A percentile compares a stretch with the other conserved stretches of the same genome.
phyloP scores from a whole-genome alignment of 2,113 vertebrate species.

The Passer domesticus region DNA sequence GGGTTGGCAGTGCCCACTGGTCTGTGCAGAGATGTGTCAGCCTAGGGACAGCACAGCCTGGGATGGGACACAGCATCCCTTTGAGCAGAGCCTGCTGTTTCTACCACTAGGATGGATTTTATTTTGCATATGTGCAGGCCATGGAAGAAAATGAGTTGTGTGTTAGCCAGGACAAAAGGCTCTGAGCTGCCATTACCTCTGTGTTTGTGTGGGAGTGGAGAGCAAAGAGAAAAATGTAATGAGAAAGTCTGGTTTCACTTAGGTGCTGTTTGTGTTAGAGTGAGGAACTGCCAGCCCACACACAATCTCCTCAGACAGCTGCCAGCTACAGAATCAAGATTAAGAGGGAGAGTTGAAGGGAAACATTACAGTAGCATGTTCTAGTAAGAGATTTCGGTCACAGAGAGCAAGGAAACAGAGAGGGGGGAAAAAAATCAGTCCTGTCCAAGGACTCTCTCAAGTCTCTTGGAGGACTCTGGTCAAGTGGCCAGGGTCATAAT shows the following conservation, averaged over 20 bases:
- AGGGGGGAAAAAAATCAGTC: not conserved
- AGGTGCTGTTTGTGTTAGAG: slow-evolving; percentile 15
- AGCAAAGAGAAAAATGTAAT: slow-evolving; percentile 5
- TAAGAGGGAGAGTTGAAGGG: not conserved
- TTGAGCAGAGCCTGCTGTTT: not conserved
- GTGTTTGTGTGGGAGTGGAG: not conserved
- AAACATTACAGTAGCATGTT: not conserved
- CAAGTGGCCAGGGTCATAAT: not conserved
- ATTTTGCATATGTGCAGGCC: not conserved
- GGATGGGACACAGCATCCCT: accelerated
- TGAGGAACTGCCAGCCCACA: slow-evolving; percentile 31
- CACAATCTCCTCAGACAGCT: not conserved
- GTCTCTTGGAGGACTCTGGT: not conserved
- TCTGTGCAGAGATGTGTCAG: not conserved
- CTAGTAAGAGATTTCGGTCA: not conserved
- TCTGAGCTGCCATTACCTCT: not conserved
- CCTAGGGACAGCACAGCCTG: accelerated
- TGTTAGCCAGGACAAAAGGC: not conserved
- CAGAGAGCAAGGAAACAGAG: not conserved
- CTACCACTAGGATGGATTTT: not conserved
- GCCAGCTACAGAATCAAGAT: not conserved
- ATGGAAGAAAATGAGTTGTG: not conserved
- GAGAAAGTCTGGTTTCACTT: slow-evolving; percentile 48
- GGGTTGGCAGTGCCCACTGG: accelerated
- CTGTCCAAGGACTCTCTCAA: not conserved